These are phyloP conservation scores for Zenarchopterus dispar DNA, from an alignment of 2,797 vertebrate species.

Conservation along the genomic window DNA sequence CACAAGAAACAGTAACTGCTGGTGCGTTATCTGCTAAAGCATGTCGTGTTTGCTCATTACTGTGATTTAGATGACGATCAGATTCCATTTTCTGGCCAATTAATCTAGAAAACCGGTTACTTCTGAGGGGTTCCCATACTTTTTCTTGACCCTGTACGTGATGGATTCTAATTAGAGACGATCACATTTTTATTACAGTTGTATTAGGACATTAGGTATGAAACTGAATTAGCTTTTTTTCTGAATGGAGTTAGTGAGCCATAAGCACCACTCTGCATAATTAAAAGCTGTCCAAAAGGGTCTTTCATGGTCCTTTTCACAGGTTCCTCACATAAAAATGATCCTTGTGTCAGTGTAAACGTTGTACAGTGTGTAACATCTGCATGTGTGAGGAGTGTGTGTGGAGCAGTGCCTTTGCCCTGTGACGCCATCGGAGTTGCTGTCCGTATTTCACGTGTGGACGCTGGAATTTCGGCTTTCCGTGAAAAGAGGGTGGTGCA, in stretches of 20 bases:
- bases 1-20: no score
- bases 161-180: not conserved
- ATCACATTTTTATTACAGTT: no score
- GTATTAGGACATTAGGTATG: no score
- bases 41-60: no score
- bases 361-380: not conserved
- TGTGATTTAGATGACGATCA: no score
- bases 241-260: not conserved
- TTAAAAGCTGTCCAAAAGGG: not conserved
- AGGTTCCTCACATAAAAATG: not conserved
- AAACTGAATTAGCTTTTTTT: not conserved
- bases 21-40: no score
- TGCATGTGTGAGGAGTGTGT: conserved; percentile 32
- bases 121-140: no score
- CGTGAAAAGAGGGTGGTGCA: conserved; percentile 46
- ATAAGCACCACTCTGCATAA: not conserved
- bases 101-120: no score
- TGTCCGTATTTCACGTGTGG: conserved; percentile 73
- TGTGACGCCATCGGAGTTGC: conserved; percentile 61
- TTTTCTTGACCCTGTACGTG: not conserved
- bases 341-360: no score
- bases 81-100: no score
- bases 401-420: conserved; percentile 29
- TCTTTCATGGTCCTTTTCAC: no score
- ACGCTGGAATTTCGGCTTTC: conserved; percentile 69